Evolutionary conservation across 2,888 invertebrate species (phyloP), one percentile per base, ranked within the genome.

Genomic region (Macaria notata): DNA sequence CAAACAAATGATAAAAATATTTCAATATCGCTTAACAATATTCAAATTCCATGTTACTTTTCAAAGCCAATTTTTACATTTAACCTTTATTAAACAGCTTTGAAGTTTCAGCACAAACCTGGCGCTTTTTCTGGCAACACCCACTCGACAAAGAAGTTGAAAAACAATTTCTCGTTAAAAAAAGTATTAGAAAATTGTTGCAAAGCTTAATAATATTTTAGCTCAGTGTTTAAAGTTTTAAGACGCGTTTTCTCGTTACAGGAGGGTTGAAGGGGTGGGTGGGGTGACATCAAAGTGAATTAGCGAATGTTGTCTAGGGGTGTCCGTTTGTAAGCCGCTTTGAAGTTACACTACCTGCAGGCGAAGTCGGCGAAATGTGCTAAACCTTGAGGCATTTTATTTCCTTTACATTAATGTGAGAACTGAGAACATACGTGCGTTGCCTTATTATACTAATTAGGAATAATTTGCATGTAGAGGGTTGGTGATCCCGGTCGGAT

Each of bases 281-380:
- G 73, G 72, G 83, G 79, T 73, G 78, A 89, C 87, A 89, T 91
- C 89, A 91, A 91, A 91, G 90, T 83, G 88, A 91, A 90, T 91
- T 90, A 91, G 84, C 86, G 86, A 88, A 86, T 88, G 89, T 89
- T 90, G 88, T 89, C 88, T 88, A 82, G 84, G 88, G 88, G 90
- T 85, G 88, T 88, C 87, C 86, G 86, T 80, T 86, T 86, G 86
- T 88, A 83, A 86, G 84, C 85, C 78, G 84, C 88, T 91, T 90
- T 91, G 89, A 89, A 85, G 86, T 87, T 79, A 72, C 74, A 80
- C 79, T 81, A 86, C 85, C 88, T 84, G 83, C 81, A 78, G 84
- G 76, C 80, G 70, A 77, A 76, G 77, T 71, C 72, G 73, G 72
- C 69, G 75, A 83, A 86, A 83, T 83, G 81, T 80, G 81, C 75